Conservation (phyloP, 1,140 invertebrate species). For the Centruroides vittatus region DNA sequence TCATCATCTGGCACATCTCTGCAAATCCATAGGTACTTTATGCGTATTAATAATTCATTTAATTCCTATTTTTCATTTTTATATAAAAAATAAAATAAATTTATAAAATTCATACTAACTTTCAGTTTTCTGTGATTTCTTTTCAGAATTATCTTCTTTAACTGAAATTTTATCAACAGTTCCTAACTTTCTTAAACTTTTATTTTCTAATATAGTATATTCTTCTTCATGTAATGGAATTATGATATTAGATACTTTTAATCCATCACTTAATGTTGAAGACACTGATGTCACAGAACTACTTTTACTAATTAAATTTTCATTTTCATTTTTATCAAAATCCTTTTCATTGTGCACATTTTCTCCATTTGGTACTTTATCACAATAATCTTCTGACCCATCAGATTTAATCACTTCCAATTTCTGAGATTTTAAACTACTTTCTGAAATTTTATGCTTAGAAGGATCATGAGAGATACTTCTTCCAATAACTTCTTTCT, state of each 20-base stretch:
- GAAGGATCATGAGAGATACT: constrained; percentile 15
- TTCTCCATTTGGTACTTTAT: background rate
- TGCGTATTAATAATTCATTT: no score
- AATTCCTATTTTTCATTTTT: no score
- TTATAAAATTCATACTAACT: background rate
- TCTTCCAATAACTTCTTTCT: constrained; percentile 6
- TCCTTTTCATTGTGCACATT: no score
- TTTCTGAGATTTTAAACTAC: background rate
- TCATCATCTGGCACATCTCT: no score
- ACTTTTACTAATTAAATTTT: no score
- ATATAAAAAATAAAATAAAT: no score
- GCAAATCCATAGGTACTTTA: no score
- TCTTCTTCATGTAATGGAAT: constrained; percentile 7
- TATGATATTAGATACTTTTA: background rate
- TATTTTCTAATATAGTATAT: constrained; percentile 10
- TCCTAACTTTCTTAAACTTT: constrained; percentile 1
- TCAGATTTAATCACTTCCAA: background rate
- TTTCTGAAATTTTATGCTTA: background rate
- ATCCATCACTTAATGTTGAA: no score
- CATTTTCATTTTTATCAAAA: no score
- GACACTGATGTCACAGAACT: no score
- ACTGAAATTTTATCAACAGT: background rate
- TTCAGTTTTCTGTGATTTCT: background rate
- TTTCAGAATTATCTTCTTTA: background rate
- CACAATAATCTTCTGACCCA: background rate